These are phyloP conservation scores for Drosophila falleni DNA, from an alignment of 2,888 invertebrate species.

Conservation along the genomic window DNA sequence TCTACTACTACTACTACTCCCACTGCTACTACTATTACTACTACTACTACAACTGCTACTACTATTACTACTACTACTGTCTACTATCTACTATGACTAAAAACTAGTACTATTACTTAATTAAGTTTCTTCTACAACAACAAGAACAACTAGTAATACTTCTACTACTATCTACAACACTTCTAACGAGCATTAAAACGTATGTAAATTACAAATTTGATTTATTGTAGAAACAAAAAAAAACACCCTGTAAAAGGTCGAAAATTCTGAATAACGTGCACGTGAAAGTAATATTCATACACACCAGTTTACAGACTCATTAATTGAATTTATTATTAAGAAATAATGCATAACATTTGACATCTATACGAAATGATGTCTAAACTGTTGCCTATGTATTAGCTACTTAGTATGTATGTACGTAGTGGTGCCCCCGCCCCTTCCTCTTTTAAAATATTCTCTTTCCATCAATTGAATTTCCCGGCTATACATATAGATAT, in stretches of 20 bases:
- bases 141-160: conserved; percentile 32
- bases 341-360: too few species aligned
- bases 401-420: conserved; percentile 18
- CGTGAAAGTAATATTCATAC: conserved; percentile 32
- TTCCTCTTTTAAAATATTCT: background rate
- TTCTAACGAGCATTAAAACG: conserved; percentile 67
- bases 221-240: conserved; percentile 28
- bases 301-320: conserved; percentile 11
- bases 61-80: conserved; percentile 31
- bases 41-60: conserved; percentile 29
- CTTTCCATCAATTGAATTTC: background rate
- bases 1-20: conserved; percentile 34
- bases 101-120: conserved; percentile 31
- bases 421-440: background rate
- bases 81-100: conserved; percentile 42
- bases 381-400: conserved; percentile 6
- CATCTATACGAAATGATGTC: background rate
- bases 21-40: conserved; percentile 24
- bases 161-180: conserved; percentile 54
- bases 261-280: conserved; percentile 39
- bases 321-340: background rate
- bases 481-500: background rate
- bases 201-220: conserved; percentile 61
- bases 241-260: conserved; percentile 30
- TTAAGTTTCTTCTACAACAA: conserved; percentile 31